A percentile compares a stretch with the other conserved stretches of the same genome.
These are phyloP conservation scores for Phaedon cochleariae DNA, from an alignment of 2,888 invertebrate genomes.

Conservation along the genomic window DNA sequence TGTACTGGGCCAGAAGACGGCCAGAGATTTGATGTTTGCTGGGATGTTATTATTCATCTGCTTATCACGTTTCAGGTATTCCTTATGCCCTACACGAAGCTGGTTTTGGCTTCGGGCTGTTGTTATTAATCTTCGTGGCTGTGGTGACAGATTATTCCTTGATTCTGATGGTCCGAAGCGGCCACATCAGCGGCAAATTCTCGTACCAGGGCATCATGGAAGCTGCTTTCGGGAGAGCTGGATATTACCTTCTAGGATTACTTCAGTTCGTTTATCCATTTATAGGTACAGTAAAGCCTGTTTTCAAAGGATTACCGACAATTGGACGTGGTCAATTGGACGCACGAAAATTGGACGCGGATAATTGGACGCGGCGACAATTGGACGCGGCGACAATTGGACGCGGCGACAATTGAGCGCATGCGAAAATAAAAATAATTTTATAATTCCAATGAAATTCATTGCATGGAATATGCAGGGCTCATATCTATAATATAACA, in stretches of 20 bases:
- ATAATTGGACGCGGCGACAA: too few species aligned
- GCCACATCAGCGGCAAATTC: constrained; percentile 78
- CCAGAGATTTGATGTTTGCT: too few species aligned
- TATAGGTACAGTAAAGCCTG: constrained; percentile 70
- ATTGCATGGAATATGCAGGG: too few species aligned
- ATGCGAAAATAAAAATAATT: too few species aligned
- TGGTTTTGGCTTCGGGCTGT: constrained; percentile 79
- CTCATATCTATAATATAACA: too few species aligned
- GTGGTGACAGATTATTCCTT: constrained; percentile 83
- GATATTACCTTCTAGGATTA: constrained; percentile 77
- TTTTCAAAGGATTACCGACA: background rate
- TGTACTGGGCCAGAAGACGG: too few species aligned
- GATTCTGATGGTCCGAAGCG: constrained; percentile 78
- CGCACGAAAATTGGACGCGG: too few species aligned
- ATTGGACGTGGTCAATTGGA: too few species aligned
- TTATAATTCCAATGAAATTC: too few species aligned
- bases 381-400: too few species aligned
- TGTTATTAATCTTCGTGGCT: constrained; percentile 75
- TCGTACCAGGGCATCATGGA: constrained; percentile 83
- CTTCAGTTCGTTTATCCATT: constrained; percentile 86
- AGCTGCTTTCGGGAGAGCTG: constrained; percentile 80
- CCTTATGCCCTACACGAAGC: constrained; percentile 84
- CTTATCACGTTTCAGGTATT: constrained; percentile 64
- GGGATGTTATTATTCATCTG: too few species aligned
- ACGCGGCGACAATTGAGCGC: too few species aligned